Base-by-base conservation (phyloP, 2,113 vertebrate species). In the Capreolus pygargus region DNA sequence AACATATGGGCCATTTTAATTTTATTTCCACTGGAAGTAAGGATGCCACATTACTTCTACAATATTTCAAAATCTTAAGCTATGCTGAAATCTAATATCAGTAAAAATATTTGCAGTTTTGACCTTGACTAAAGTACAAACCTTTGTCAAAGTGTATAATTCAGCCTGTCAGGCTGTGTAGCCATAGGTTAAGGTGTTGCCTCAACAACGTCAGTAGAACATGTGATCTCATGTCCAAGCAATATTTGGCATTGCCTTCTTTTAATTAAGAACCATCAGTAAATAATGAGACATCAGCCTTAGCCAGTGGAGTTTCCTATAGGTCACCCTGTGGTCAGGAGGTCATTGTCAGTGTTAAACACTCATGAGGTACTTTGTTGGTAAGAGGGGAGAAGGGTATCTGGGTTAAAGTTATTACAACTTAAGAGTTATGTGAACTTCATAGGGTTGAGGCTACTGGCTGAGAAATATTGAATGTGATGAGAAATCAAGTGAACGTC, bases 201-300 rank as follows among this genome's bases (percentile, higher is more conserved):
- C 79, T 54, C 79, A 82, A 54, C 50, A 36, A 8, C 7, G 12
- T 54, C 19, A 82, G 21, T 23, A 82, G 33, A n/a, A 54, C 3
- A 0, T 82, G 79, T 25, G 54, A 82, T 54, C 50, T 1, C 79
- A n/a, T 7, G 0, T n/a, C 50, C 79, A 82, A 52, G 3, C 50
- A 82, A 54, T 36, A 82, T 82, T 82, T 36, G 79, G 19, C 11
- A 54, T 54, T 82, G 50, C 33, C 50, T 30, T n/a, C 50, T 12
- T 36, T 82, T 82, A 23, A 54, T 54, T 82, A 54, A n/a, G 30
- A 82, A 21, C 11, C 19, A 36, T 54, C 11, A 14, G 11, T 82
- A 12, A 82, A 82, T 54, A 82, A 82, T n/a, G 50, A 54, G 12
- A 54, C 21, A 82, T 82, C 19, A 23, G 11, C 50, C 79, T 82